These are phyloP conservation scores for Corbicula japonica DNA, from an alignment of 2,888 invertebrate species.

Conservation along the genomic window DNA sequence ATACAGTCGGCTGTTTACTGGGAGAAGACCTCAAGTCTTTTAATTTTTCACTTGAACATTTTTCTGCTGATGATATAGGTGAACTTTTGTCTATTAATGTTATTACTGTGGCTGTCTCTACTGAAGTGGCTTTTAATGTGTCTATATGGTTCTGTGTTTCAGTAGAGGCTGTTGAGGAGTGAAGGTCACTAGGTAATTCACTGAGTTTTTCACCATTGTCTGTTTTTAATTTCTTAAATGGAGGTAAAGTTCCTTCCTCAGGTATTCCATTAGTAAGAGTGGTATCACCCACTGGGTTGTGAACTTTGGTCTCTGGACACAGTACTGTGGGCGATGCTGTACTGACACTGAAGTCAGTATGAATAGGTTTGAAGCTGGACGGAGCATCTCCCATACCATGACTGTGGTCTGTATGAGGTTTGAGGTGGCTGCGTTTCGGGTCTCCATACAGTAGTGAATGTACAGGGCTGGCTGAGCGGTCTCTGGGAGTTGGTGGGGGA, in stretches of 20 bases:
- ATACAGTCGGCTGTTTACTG: conserved; percentile 25
- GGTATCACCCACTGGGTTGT: conserved; percentile 45
- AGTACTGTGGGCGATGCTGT: conserved; percentile 68
- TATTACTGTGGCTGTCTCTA: conserved; percentile 29
- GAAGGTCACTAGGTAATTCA: conserved; percentile 44
- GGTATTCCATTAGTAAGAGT: conserved; percentile 48
- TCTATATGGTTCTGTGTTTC: conserved; percentile 64
- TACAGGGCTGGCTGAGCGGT: conserved; percentile 91
- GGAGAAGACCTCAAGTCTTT: conserved; percentile 18
- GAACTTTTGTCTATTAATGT: neutral
- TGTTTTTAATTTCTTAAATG: conserved; percentile 61
- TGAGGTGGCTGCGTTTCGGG: conserved; percentile 85
- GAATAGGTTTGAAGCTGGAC: conserved; percentile 53
- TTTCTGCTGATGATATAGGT: conserved; percentile 3
- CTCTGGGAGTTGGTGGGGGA: conserved; percentile 71
- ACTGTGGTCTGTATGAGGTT: conserved; percentile 68
- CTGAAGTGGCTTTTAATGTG: conserved; percentile 57
- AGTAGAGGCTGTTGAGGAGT: conserved; percentile 55
- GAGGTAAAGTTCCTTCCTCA: conserved; percentile 55
- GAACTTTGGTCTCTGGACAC: conserved; percentile 40
- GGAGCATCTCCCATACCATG: conserved; percentile 52
- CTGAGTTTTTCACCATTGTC: conserved; percentile 32
- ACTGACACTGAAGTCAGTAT: conserved; percentile 60
- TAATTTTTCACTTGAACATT: conserved; percentile 27
- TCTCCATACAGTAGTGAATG: conserved; percentile 88